Base-by-base conservation (phyloP, 2,888 invertebrate species). In the Cancer borealis region DNA sequence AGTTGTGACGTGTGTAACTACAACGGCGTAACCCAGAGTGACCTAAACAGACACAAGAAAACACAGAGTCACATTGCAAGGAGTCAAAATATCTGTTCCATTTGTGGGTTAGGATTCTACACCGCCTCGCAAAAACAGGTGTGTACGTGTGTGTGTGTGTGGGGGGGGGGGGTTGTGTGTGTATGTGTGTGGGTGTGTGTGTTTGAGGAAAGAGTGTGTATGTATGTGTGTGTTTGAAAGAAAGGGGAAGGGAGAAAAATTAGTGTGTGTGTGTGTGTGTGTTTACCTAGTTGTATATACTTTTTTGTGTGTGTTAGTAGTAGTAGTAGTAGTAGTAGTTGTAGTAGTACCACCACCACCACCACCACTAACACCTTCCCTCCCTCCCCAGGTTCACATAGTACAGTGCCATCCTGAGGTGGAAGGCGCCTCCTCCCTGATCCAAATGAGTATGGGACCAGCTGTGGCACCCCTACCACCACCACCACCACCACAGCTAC, bases 1-100 rank as follows among this genome's bases (percentile, higher is more conserved):
- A 95, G 95, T 88, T 95, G 95, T 84, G 94, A 95, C 60, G 95
- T 95, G 26, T 95, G 95, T 49, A 95, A 95, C 92, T 95, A 95
- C 79, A 95, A 95, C 54, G 95, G 95, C n/a, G 95, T 95, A 12
- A 95, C 95, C 10, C 95, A 94, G 84, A 95, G 95, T 88, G 95
- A 95, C 88, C 79, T 95, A 21, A 95, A 95, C 66, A 46, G 95
- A 92, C 95, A 95, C 92, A 94, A 95, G 90, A 95, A 95, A 60
- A 95, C 95, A 30, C 95, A 95, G 26, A 95, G 94, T 26, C 95
- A 95, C 92, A 92, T 95, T 46, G 94, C 94, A 14, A 93, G 95
- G n/a, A 95, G 94, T 49, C 93, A 94, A 47, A 95, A 95, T 30
- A 91, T 95, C 21, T 95, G 95, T 60, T 46, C 93, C 54, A 94